Base-by-base conservation (phyloP, 2,888 invertebrate species). In the Melipona beecheii region DNA sequence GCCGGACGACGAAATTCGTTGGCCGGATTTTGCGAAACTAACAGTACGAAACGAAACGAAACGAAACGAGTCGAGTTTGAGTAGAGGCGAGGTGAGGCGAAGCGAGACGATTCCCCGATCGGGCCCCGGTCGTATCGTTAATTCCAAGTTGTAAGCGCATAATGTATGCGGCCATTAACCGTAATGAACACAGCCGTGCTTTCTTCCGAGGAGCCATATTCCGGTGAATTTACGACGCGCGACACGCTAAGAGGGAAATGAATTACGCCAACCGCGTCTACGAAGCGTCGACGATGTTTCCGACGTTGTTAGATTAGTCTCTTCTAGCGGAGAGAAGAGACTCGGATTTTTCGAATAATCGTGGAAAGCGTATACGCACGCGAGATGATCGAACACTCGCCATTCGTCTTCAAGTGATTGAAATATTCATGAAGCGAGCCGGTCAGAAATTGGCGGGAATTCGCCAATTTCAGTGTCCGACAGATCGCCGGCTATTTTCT, bases 161-260 rank as follows among this genome's bases (percentile, higher is more conserved):
- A 89, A 86, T 85, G 78, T 81, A 89, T 81, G 79, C 86, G 70
- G 73, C 84, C 84, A 89, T 89, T 89, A 83, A 89, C 75, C 82
- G 81, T 86, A 89, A 89, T 83, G 84, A 84, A 89, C 86, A 87
- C 75, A 75, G 83, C 76, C 86, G 80, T 76, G 82, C 87, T 87
- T 87, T 86, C 89, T 89, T 82, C 76, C 77, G 76, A 65, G 60
- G 71, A 68, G 54, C 75, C 69, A 60, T 81, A 81, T 85, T 78
- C 75, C 60, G 78, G 70, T 9, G 69, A 83, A 87, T 87, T 87
- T 85, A 83, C 85, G 80, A 78, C 58, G 71, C 78, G 52, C 76
- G 64, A 68, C 78, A 70, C 68, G 81, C 56, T 75, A 75, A 84
- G 70, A 68, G 84, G 58, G 66, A 75, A 43, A 72, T 72, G 81